These are phyloP conservation scores for Drosophila asahinai DNA, from an alignment of 1,140 invertebrate species.

Conservation along the genomic window DNA sequence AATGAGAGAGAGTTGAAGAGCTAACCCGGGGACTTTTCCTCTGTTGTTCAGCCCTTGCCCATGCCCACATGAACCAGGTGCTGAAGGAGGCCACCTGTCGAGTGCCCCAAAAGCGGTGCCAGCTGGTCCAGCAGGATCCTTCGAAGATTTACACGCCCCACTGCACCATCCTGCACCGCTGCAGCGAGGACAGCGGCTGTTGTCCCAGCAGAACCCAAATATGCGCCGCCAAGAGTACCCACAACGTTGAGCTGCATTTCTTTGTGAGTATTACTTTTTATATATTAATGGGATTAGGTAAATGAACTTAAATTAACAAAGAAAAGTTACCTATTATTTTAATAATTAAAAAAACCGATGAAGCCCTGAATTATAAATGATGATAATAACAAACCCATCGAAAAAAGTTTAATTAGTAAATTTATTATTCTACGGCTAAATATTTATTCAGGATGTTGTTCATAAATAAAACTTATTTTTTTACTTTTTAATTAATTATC, in stretches of 20 bases:
- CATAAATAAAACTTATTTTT: too few relatives aligned
- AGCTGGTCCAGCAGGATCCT: constrained; percentile 88
- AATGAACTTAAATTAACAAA: too few relatives aligned
- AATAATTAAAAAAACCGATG: too few relatives aligned
- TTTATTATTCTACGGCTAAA: too few relatives aligned
- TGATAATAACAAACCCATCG: too few relatives aligned
- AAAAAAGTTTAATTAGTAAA: too few relatives aligned
- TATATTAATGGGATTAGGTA: neutral
- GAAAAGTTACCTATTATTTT: too few relatives aligned
- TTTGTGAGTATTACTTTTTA: constrained; percentile 87
- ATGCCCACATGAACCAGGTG: constrained; percentile 87
- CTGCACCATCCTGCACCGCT: constrained; percentile 90
- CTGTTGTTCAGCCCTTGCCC: constrained; percentile 84
- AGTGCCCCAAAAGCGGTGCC: constrained; percentile 87
- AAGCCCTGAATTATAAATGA: too few relatives aligned
- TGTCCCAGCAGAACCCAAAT: constrained; percentile 87
- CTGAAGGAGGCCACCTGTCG: constrained; percentile 87
- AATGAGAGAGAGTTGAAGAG: neutral
- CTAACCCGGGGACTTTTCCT: neutral
- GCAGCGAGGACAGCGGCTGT: constrained; percentile 92
- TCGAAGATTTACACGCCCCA: constrained; percentile 90
- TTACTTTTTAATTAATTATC: too few relatives aligned
- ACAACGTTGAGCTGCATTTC: constrained; percentile 89
- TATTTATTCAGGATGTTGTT: too few relatives aligned
- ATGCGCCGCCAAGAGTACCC: constrained; percentile 89